These are phyloP conservation scores for Bombus affinis DNA, from an alignment of 1,140 invertebrate species.

Conservation along the genomic window DNA sequence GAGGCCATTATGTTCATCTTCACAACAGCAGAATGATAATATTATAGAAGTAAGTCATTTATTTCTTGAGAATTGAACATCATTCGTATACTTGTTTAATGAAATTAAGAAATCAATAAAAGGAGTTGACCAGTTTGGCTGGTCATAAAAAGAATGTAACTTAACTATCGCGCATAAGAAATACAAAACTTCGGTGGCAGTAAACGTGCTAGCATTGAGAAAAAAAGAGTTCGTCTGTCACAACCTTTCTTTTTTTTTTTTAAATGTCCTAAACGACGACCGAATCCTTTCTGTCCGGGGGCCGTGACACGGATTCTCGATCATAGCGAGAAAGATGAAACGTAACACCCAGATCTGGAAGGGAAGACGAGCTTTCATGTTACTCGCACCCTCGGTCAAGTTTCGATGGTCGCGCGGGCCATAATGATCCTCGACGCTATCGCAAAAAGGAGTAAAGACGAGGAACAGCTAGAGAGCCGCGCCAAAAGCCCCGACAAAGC, in stretches of 20 bases:
- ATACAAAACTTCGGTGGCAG: too few species aligned
- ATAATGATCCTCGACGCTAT: slow-evolving; percentile 40
- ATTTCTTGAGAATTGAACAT: too few species aligned
- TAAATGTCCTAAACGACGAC: background rate
- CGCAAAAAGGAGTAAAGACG: slow-evolving; percentile 33
- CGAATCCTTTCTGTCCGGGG: background rate
- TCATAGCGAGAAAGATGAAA: background rate
- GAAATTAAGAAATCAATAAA: too few species aligned
- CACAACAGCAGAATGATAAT: too few species aligned
- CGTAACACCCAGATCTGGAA: background rate
- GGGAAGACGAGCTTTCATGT: slow-evolving; percentile 24
- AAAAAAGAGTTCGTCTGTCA: background rate
- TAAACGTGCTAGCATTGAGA: too few species aligned
- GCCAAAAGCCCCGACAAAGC: slow-evolving; percentile 57
- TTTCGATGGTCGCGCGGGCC: slow-evolving; percentile 20
- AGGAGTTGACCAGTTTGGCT: too few species aligned
- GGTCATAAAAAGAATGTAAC: too few species aligned
- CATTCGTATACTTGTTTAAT: too few species aligned
- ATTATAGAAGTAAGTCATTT: too few species aligned
- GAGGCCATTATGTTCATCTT: too few species aligned
- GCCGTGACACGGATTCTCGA: background rate
- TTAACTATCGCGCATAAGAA: too few species aligned
- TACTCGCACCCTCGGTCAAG: slow-evolving; percentile 22
- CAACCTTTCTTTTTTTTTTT: background rate
- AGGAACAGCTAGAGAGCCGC: background rate